Base-by-base conservation (phyloP, 2,797 vertebrate genomes). In the Siniperca obscura region DNA sequence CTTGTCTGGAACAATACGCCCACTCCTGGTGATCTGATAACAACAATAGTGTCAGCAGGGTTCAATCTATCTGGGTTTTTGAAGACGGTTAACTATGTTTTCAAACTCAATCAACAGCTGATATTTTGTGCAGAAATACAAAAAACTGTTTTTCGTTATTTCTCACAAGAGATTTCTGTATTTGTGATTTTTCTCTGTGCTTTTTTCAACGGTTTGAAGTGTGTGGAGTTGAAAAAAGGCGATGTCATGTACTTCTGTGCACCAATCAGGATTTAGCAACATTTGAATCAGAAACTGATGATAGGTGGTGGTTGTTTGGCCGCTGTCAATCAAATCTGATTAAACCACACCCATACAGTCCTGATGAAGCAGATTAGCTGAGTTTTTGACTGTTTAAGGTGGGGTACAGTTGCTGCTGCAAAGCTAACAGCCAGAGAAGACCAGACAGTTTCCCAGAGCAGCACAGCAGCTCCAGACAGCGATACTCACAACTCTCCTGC, bases 1-100 rank as follows among this genome's bases (percentile, higher is more conserved):
- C 34, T 96, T 98, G 90, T 99, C 98, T 0, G 98, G 94, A 76
- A 99, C 95, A 70, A 99, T 97, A 56, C 96, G 96, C 25, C 98
- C 98, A 72, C 96, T 99, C 92, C 96, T 96, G 79, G 97, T 97
- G 88, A 99, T 96, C 98, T 99, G 83, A 82, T 38, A 25, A 66
- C 53, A 74, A 62, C 69, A 36, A 44, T 0, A 44, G 34, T n/a
- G 21, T 78, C 36, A 78, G 25, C 5, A 30, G 9, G 2, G 30
- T 55, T 82, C 22, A 50, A 6, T 22, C 22, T 46, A 48, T 36
- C 19, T 3, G 10, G 7, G 10, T 46, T n/a, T 64, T 62, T 22
- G 9, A 62, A 57, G 34, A 62, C 5, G 2, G 12, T 42, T 25
- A 11, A 60, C 16, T 38, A 1, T 46, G 9, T 44, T 65, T 59